Evolutionary conservation across 2,888 invertebrate species (phyloP).

Genomic region (Heliconius ismenius): DNA sequence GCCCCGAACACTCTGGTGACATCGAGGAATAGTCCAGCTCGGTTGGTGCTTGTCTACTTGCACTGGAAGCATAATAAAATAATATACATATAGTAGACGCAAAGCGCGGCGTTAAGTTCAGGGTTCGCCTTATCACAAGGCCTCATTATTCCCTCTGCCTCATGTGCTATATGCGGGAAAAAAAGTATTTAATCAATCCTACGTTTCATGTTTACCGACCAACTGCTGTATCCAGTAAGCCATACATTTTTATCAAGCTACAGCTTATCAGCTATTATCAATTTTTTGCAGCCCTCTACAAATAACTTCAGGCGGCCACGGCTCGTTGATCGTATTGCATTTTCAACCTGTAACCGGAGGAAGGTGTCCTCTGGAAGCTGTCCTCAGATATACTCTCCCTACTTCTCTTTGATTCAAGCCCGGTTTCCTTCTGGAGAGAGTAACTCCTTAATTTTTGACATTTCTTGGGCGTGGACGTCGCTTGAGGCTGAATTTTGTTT

Average conservation of each 20-base stretch:
- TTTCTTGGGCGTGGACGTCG: slow-evolving; percentile 65
- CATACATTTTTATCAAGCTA: too few relatives aligned
- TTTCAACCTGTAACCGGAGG: slow-evolving; percentile 53
- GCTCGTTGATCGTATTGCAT: background rate
- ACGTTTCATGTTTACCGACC: too few relatives aligned
- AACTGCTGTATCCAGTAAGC: too few relatives aligned
- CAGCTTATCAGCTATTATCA: too few relatives aligned
- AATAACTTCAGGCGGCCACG: background rate
- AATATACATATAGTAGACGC: background rate
- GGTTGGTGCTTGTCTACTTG: slow-evolving; percentile 53
- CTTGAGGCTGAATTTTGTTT: slow-evolving; percentile 52
- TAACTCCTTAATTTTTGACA: slow-evolving; percentile 57
- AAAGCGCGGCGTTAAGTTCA: too few relatives aligned
- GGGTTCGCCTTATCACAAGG: too few relatives aligned
- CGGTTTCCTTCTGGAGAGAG: slow-evolving; percentile 55
- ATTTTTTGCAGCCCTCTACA: background rate
- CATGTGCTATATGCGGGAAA: too few relatives aligned
- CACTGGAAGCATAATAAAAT: background rate
- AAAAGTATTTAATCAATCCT: too few relatives aligned
- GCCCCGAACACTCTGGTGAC: slow-evolving; percentile 69
- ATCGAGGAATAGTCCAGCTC: slow-evolving; percentile 72
- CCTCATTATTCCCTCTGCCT: too few relatives aligned
- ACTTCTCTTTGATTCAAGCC: slow-evolving; percentile 39
- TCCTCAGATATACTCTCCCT: slow-evolving; percentile 55
- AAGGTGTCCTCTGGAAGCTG: slow-evolving; percentile 57